phyloP scores from a whole-genome alignment of 2,888 invertebrate genomes.

The Neoitamus cyanurus region DNA sequence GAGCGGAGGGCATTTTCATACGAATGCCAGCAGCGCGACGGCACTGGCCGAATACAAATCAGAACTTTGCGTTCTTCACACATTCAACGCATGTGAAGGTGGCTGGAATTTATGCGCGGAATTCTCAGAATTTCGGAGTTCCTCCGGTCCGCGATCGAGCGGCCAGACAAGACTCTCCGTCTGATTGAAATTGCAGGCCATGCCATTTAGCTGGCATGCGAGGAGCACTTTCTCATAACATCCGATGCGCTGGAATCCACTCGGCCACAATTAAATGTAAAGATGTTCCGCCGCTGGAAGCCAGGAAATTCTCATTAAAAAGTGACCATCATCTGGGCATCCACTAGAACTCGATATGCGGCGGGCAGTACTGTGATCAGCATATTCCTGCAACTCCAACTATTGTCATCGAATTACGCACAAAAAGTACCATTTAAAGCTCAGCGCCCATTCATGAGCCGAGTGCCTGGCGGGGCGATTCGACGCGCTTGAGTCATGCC shows the following conservation, averaged over 20 bases:
- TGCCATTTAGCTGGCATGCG: constrained; percentile 3
- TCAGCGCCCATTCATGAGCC: constrained; percentile 34
- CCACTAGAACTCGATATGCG: constrained; percentile 41
- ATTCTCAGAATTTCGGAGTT: constrained; percentile 44
- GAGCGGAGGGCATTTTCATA: constrained; percentile 6
- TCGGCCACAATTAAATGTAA: constrained; percentile 64
- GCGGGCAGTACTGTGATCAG: constrained; percentile 49
- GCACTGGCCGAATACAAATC: constrained; percentile 21
- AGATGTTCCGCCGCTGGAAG: constrained; percentile 65
- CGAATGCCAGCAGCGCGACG: constrained; percentile 10
- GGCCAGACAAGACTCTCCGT: constrained; percentile 15
- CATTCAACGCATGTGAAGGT: constrained; percentile 37
- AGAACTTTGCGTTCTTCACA: constrained; percentile 35
- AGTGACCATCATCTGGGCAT: constrained; percentile 47
- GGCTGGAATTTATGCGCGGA: constrained; percentile 27
- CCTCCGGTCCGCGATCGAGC: background rate
- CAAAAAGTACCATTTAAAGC: constrained; percentile 49
- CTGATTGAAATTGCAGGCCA: constrained; percentile 29
- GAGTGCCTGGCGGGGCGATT: background rate
- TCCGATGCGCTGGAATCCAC: constrained; percentile 47
- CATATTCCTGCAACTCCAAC: constrained; percentile 46
- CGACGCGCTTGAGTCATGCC: constrained; percentile 17
- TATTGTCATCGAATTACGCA: constrained; percentile 54
- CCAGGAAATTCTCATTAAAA: constrained; percentile 67
- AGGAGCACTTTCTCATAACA: constrained; percentile 43